Percentiles rank a stretch among this genome's conserved stretches.
These are phyloP conservation scores for Eustalomyia histrio DNA, from an alignment of 2,888 invertebrate species.

Conservation along the genomic window DNA sequence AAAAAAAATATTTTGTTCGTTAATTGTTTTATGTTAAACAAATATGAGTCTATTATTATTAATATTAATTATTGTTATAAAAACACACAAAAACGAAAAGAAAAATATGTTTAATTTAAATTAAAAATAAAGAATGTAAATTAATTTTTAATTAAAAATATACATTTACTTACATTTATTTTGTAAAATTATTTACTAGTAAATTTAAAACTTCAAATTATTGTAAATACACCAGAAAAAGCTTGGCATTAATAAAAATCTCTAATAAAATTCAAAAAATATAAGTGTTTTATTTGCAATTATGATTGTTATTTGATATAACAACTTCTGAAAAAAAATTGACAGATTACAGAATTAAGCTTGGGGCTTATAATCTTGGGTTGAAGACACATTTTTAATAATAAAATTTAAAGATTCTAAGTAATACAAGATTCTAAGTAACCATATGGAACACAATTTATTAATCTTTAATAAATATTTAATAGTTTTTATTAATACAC, in stretches of 20 bases:
- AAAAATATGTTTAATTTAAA: conserved; percentile 13
- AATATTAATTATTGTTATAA: conserved; percentile 39
- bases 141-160: conserved; percentile 28
- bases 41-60: conserved; percentile 41
- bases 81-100: neutral
- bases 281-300: neutral
- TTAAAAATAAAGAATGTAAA: conserved; percentile 31
- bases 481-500: too few species aligned
- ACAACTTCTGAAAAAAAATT: too few species aligned
- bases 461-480: too few species aligned
- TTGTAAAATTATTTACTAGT: conserved; percentile 59
- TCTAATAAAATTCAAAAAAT: conserved; percentile 55
- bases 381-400: too few species aligned
- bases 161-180: conserved; percentile 52
- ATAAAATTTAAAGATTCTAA: too few species aligned
- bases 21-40: conserved; percentile 42
- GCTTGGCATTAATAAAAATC: conserved; percentile 67
- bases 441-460: too few species aligned
- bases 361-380: too few species aligned
- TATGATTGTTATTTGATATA: too few species aligned
- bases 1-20: conserved; percentile 20
- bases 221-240: conserved; percentile 67
- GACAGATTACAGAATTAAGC: too few species aligned
- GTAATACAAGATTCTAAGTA: too few species aligned
- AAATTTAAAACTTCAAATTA: conserved; percentile 65